These are phyloP conservation scores for Myripristis murdjan DNA, from an alignment of 2,797 vertebrate genomes.

Conservation along the genomic window DNA sequence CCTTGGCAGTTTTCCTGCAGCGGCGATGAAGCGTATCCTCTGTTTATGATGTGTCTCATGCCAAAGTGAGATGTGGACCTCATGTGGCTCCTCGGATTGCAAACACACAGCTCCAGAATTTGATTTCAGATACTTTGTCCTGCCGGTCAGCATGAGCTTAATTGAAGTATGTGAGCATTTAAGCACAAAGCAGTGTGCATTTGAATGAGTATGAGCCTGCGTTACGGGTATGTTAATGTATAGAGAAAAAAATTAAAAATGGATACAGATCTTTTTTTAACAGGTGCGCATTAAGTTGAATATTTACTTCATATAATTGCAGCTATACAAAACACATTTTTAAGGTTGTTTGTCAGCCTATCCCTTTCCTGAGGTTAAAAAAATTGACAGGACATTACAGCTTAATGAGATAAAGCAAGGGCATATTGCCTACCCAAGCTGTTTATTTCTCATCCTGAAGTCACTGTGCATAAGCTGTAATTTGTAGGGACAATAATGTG, in stretches of 20 bases:
- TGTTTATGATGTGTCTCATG: conserved; percentile 75
- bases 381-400: conserved; percentile 48
- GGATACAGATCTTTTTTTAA: conserved; percentile 27
- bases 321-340: conserved; percentile 11
- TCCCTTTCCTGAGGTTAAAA: conserved; percentile 25
- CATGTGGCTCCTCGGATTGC: conserved; percentile 77
- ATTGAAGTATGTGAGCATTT: conserved; percentile 78
- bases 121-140: conserved; percentile 75
- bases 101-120: conserved; percentile 76
- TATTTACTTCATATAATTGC: conserved; percentile 7
- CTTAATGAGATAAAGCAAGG: conserved; percentile 51
- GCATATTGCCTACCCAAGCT: conserved; percentile 37
- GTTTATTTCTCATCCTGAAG: conserved; percentile 44
- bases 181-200: conserved; percentile 57
- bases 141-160: conserved; percentile 77
- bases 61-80: conserved; percentile 73
- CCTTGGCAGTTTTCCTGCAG: conserved; percentile 61
- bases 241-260: too few species aligned
- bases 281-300: conserved; percentile 10
- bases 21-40: conserved; percentile 57
- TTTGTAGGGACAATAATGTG: conserved; percentile 65
- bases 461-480: conserved; percentile 55
- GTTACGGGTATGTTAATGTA: conserved; percentile 50
- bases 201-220: conserved; percentile 31
- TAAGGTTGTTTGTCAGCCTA: neutral